phyloP scores from a whole-genome alignment of 2,888 invertebrate species.

The Rhimphoctona megacephalus region DNA sequence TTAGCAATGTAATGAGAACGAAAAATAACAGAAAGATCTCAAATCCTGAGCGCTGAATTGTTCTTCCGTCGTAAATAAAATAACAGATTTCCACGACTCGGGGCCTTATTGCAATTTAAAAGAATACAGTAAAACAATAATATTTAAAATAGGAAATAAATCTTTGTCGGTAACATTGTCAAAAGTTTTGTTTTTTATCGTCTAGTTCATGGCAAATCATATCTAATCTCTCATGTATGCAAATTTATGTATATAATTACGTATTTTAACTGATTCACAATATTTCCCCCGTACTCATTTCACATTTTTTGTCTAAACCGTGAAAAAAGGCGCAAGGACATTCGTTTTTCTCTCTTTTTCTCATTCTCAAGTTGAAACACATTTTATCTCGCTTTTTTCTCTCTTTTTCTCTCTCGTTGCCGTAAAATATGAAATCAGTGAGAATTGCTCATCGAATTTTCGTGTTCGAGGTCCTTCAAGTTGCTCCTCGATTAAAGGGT shows the following conservation, averaged over 20 bases:
- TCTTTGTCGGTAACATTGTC: background rate
- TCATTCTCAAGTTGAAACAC: no score
- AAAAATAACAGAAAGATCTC: background rate
- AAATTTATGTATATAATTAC: conserved; percentile 1
- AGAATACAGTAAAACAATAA: background rate
- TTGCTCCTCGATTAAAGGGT: no score
- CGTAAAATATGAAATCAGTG: no score
- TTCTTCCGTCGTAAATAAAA: background rate
- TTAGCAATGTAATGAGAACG: background rate
- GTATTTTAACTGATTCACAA: background rate
- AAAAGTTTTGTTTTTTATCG: background rate
- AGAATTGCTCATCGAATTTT: no score
- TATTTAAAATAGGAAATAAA: background rate
- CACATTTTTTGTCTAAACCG: background rate
- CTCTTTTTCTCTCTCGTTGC: no score
- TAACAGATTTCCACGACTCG: background rate
- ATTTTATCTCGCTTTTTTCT: no score
- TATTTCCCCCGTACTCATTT: background rate
- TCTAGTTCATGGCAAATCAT: background rate
- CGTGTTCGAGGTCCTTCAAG: no score
- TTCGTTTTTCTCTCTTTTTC: no score
- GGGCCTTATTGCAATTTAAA: no score
- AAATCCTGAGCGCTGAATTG: background rate
- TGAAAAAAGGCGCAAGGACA: background rate
- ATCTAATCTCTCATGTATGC: conserved; percentile 31